Percentiles rank a stretch among this genome's conserved stretches.
phyloP scores from a whole-genome alignment of 2,888 invertebrate species.

The Panopea generosa region DNA sequence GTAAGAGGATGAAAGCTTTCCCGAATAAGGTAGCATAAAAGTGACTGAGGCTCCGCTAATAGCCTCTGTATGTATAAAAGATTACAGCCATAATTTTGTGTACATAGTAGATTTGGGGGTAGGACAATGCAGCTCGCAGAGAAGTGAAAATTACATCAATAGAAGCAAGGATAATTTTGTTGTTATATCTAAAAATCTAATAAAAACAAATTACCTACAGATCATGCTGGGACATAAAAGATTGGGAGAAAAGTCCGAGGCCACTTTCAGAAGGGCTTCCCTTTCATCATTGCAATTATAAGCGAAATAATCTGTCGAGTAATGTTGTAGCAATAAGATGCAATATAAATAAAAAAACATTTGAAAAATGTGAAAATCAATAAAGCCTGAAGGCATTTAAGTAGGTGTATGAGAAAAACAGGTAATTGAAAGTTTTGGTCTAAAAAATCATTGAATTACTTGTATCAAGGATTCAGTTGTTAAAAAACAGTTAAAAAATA shows the following conservation, averaged over 20 bases:
- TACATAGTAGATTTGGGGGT: conserved; percentile 35
- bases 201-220: conserved; percentile 51
- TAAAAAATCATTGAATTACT: no score
- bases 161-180: conserved; percentile 20
- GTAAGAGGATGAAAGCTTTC: no score
- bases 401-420: no score
- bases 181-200: conserved; percentile 41
- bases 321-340: conserved; percentile 36
- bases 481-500: no score
- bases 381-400: no score
- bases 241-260: conserved; percentile 6
- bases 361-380: background rate
- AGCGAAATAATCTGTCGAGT: conserved; percentile 26
- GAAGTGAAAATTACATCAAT: conserved; percentile 31
- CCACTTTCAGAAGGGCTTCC: background rate
- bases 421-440: no score
- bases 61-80: conserved; percentile 22
- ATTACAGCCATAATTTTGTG: conserved; percentile 26
- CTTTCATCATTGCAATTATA: conserved; percentile 17
- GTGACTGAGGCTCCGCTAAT: background rate
- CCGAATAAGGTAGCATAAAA: no score
- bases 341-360: conserved; percentile 27
- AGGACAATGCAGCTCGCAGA: conserved; percentile 24
- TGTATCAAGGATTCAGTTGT: no score
- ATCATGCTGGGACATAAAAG: conserved; percentile 22